These are phyloP conservation scores for Montipora foliosa DNA, from an alignment of 64 coral and sea anemone species.

Conservation along the genomic window DNA sequence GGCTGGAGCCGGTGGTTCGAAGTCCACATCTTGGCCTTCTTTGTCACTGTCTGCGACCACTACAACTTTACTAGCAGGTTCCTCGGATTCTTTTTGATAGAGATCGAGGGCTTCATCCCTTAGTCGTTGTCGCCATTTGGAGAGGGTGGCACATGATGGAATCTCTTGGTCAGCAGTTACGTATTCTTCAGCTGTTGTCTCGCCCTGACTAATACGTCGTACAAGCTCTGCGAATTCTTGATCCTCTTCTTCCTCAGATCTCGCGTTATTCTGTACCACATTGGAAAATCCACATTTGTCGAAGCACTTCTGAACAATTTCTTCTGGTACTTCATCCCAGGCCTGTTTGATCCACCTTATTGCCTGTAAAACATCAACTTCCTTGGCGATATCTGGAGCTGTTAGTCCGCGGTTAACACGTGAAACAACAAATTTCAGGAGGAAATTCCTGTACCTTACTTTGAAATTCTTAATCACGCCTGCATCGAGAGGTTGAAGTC, in stretches of 20 bases:
- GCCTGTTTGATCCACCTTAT: constrained; percentile 46
- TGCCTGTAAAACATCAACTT: constrained; percentile 55
- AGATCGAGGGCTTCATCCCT: constrained; percentile 30
- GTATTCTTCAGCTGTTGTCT: constrained; percentile 1
- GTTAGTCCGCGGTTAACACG: constrained; percentile 20
- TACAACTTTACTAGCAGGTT: constrained; percentile 2
- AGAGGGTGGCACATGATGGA: constrained; percentile 24
- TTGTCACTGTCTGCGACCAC: constrained; percentile 35
- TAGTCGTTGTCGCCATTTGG: constrained; percentile 15
- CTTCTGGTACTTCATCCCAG: constrained; percentile 21
- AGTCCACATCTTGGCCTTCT: constrained; percentile 45
- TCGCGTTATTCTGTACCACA: constrained; percentile 10
- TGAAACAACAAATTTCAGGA: constrained; percentile 66
- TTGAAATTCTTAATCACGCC: constrained; percentile 31
- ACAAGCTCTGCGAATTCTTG: constrained; percentile 37
- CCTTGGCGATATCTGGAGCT: constrained; percentile 51
- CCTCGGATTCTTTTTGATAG: constrained; percentile 15
- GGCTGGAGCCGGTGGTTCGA: background rate
- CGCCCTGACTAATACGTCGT: background rate
- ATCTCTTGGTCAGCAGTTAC: constrained; percentile 3
- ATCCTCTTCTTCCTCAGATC: constrained; percentile 29
- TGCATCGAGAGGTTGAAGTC: constrained; percentile 34
- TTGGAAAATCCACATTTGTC: constrained; percentile 33
- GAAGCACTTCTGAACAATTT: constrained; percentile 36
- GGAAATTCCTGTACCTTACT: constrained; percentile 23